Conservation (phyloP, 2,888 invertebrate species). For the Druceiella hillmani region DNA sequence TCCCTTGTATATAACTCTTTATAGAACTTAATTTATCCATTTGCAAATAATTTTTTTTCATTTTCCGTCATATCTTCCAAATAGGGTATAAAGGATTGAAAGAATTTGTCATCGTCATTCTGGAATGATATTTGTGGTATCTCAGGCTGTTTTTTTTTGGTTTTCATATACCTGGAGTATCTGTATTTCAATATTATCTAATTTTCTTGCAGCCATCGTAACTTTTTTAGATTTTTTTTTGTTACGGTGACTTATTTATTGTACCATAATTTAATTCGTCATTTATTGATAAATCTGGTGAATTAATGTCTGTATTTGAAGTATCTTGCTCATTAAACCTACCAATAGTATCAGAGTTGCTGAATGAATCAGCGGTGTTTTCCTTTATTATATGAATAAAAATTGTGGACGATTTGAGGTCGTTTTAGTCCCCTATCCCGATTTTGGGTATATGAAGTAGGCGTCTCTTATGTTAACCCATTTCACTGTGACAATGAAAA, state of each 20-base stretch:
- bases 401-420: constrained; percentile 7
- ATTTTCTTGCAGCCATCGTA: constrained; percentile 7
- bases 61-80: constrained; percentile 10
- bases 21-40: constrained; percentile 9
- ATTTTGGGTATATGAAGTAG: constrained; percentile 11
- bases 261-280: too few relatives aligned
- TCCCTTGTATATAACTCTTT: constrained; percentile 5
- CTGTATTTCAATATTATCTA: constrained; percentile 7
- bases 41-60: constrained; percentile 13
- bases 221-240: constrained; percentile 10
- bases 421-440: constrained; percentile 11
- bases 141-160: constrained; percentile 3
- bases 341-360: constrained; percentile 8
- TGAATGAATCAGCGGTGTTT: constrained; percentile 9
- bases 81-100: constrained; percentile 12
- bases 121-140: too few relatives aligned
- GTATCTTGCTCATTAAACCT: constrained; percentile 5
- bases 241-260: constrained; percentile 8
- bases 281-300: too few relatives aligned
- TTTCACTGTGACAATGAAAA: constrained; percentile 11
- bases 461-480: constrained; percentile 14
- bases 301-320: constrained; percentile 7
- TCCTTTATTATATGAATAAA: constrained; percentile 11
- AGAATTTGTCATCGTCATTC: too few relatives aligned
- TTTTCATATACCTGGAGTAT: constrained; percentile 6